Conservation (phyloP, 2,113 vertebrate genomes). For the Sigmodon hispidus region DNA sequence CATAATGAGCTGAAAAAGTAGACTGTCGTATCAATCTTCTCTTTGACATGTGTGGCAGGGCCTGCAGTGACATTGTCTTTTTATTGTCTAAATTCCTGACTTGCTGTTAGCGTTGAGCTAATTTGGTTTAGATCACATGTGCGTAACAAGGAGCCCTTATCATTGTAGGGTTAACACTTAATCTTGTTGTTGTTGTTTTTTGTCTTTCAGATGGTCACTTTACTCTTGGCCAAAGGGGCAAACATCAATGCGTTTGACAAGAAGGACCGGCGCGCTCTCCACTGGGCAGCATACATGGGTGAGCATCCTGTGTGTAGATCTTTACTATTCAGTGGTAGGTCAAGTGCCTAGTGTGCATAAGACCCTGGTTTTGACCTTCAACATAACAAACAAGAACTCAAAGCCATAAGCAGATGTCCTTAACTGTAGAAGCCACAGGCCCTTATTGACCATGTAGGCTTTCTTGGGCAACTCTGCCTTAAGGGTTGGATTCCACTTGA, state of each 20-base stretch:
- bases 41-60: neutral
- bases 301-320: slow-evolving; percentile 72
- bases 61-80: neutral
- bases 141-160: neutral
- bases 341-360: neutral
- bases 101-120: neutral
- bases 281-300: slow-evolving; percentile 99
- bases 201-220: slow-evolving; percentile 94
- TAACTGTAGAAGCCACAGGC: neutral
- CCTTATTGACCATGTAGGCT: neutral
- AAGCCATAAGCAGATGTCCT: neutral
- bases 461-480: neutral
- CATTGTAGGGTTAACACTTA: neutral
- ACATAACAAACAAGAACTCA: neutral
- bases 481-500: neutral
- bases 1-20: neutral
- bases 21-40: neutral
- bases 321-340: neutral
- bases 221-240: slow-evolving; percentile 95
- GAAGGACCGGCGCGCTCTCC: slow-evolving; percentile 96
- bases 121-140: neutral
- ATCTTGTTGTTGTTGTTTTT: slow-evolving; percentile 62
- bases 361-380: neutral
- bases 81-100: neutral
- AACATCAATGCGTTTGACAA: slow-evolving; percentile 99